A percentile compares a stretch with the other conserved stretches of the same genome.
phyloP scores from a whole-genome alignment of 37 sponge, comb jelly and placozoan species.

The Aphrocallistes beatrix region DNA sequence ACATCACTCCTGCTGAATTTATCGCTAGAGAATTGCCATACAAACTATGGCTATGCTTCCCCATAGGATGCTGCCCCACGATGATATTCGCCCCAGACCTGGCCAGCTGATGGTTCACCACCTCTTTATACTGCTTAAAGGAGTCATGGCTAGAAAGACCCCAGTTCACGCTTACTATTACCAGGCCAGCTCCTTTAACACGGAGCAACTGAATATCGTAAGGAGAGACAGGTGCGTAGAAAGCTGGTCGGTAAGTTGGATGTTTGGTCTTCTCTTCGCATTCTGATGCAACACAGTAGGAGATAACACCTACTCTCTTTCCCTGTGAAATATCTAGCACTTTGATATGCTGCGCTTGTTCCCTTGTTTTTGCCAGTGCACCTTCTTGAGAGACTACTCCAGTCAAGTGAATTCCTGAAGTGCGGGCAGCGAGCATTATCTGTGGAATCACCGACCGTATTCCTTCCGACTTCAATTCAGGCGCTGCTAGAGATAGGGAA shows the following conservation, averaged over 20 bases:
- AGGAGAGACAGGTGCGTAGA: not conserved
- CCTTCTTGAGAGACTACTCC: not conserved
- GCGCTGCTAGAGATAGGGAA: not conserved
- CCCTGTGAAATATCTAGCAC: not conserved
- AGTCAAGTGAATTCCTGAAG: not conserved
- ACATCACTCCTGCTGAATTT: not conserved
- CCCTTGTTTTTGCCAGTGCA: not conserved
- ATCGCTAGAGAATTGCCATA: not conserved
- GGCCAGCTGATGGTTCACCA: not conserved
- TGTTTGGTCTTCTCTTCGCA: not conserved
- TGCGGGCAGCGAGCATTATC: not conserved
- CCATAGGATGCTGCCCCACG: not conserved
- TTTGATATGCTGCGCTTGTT: not conserved
- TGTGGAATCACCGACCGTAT: not conserved
- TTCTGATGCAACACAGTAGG: not conserved
- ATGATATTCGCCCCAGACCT: not conserved
- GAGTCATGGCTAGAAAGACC: not conserved
- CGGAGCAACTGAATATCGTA: constrained; percentile 2
- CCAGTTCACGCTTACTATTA: constrained; percentile 9
- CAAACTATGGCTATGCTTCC: not conserved
- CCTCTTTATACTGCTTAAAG: not conserved
- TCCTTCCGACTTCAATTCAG: not conserved
- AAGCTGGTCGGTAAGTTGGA: not conserved
- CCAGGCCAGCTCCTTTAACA: not conserved
- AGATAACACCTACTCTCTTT: not conserved